phyloP scores from a whole-genome alignment of 2,113 vertebrate species.

The Hippopotamus amphibius region DNA sequence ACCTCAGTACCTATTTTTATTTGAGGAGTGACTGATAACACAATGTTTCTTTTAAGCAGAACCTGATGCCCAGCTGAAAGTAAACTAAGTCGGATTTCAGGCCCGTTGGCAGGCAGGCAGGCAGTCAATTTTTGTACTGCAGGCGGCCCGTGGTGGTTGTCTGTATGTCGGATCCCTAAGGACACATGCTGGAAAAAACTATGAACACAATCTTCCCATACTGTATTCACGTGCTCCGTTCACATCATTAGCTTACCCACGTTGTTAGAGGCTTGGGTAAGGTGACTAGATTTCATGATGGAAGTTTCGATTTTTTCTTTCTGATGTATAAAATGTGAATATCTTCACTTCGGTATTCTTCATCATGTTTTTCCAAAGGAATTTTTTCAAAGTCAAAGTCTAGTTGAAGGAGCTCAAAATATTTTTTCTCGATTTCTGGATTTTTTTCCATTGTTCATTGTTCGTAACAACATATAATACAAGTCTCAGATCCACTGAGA shows the following conservation, averaged over 20 bases:
- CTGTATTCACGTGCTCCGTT: slow-evolving; percentile 50
- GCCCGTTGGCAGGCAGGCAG: not conserved
- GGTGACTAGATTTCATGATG: slow-evolving; percentile 67
- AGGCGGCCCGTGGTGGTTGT: not conserved
- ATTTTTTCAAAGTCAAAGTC: slow-evolving; percentile 93
- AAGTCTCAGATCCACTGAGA: slow-evolving; percentile 92
- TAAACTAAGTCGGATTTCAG: not conserved
- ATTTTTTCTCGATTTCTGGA: slow-evolving; percentile 94
- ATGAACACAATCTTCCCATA: slow-evolving; percentile 60
- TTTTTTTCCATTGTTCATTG: slow-evolving; percentile 96
- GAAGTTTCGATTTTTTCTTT: slow-evolving; percentile 78
- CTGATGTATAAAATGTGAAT: slow-evolving; percentile 94
- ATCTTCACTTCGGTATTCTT: slow-evolving; percentile 95
- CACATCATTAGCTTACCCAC: slow-evolving; percentile 52
- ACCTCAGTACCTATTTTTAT: slow-evolving; percentile 49
- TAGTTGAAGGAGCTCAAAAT: slow-evolving; percentile 94
- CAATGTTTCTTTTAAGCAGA: slow-evolving; percentile 20
- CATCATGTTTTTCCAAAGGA: slow-evolving; percentile 93
- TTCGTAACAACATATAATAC: slow-evolving; percentile 97
- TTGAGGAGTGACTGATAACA: slow-evolving; percentile 24
- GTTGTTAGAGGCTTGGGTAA: slow-evolving; percentile 55
- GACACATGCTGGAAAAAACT: slow-evolving; percentile 75
- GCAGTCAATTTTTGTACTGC: not conserved
- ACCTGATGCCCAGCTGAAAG: not conserved
- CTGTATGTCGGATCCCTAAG: not conserved